A percentile compares a stretch with the other conserved stretches of the same genome.
These are phyloP conservation scores for Sphaeramia orbicularis DNA, from an alignment of 2,797 vertebrate species.

Conservation along the genomic window DNA sequence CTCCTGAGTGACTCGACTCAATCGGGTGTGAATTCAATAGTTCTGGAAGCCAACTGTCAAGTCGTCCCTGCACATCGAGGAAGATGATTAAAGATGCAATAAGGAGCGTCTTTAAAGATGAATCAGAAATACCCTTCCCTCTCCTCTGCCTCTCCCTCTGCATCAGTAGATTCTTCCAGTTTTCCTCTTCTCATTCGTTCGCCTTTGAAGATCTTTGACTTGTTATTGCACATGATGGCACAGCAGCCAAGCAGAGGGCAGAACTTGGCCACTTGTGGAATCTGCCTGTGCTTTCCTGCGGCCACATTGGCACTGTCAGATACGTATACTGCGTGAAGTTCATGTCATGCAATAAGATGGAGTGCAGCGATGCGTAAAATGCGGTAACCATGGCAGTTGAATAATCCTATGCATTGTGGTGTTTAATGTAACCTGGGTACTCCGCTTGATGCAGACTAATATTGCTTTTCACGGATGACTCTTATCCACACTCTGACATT, in stretches of 20 bases:
- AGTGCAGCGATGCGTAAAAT: constrained; percentile 29
- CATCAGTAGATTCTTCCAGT: constrained; percentile 14
- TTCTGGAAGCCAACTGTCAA: constrained; percentile 62
- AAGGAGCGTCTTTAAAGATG: constrained; percentile 79
- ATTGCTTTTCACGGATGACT: background rate
- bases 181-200: constrained; percentile 18
- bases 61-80: constrained; percentile 53
- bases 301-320: constrained; percentile 6
- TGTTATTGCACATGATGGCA: constrained; percentile 45
- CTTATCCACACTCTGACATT: constrained; percentile 1
- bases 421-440: constrained; percentile 6
- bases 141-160: constrained; percentile 21
- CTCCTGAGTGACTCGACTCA: constrained; percentile 52
- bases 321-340: background rate
- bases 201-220: constrained; percentile 58
- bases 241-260: constrained; percentile 18
- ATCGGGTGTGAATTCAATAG: constrained; percentile 64
- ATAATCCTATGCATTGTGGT: constrained; percentile 23
- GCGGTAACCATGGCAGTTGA: constrained; percentile 50
- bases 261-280: constrained; percentile 37
- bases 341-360: background rate
- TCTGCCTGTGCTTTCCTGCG: constrained; percentile 8
- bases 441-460: constrained; percentile 14
- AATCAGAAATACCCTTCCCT: constrained; percentile 60
- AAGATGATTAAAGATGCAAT: constrained; percentile 78